These are phyloP conservation scores for Palythoa caribaeorum DNA, from an alignment of 92 coral and sea anemone species.

Conservation along the genomic window DNA sequence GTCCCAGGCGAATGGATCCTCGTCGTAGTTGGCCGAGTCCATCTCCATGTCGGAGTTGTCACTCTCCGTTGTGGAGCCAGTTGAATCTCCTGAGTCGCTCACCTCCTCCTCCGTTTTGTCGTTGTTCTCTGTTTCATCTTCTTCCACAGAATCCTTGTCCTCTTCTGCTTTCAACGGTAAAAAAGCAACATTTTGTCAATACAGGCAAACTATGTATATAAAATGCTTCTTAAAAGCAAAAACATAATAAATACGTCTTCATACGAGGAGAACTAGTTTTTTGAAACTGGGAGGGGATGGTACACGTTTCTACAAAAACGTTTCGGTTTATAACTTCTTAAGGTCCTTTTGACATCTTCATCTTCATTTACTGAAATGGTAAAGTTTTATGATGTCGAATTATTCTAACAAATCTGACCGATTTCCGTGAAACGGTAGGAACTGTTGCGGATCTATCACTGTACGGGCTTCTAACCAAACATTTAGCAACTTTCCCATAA, in stretches of 20 bases:
- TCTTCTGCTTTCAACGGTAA: neutral
- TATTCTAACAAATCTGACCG: too few species aligned
- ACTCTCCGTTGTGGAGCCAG: slow-evolving; percentile 90
- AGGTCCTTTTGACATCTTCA: too few species aligned
- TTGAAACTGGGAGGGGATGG: too few species aligned
- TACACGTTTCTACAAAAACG: too few species aligned
- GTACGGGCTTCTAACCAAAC: too few species aligned
- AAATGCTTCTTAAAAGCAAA: neutral
- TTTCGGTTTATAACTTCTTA: too few species aligned
- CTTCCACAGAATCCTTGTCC: slow-evolving; percentile 65
- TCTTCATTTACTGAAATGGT: too few species aligned
- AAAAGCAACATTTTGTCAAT: neutral
- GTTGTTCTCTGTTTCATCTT: slow-evolving; percentile 62
- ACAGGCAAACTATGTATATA: neutral
- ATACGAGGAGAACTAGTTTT: neutral
- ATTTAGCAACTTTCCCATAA: too few species aligned
- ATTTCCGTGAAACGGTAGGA: too few species aligned
- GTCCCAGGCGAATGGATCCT: slow-evolving; percentile 94
- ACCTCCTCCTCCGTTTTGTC: slow-evolving; percentile 93
- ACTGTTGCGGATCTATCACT: too few species aligned
- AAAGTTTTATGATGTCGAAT: too few species aligned
- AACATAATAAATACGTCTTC: neutral
- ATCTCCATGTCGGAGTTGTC: slow-evolving; percentile 88
- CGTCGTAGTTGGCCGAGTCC: slow-evolving; percentile 90
- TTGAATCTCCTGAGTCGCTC: slow-evolving; percentile 89